Base-by-base conservation (phyloP, 2,113 vertebrate genomes). In the Mirounga angustirostris region DNA sequence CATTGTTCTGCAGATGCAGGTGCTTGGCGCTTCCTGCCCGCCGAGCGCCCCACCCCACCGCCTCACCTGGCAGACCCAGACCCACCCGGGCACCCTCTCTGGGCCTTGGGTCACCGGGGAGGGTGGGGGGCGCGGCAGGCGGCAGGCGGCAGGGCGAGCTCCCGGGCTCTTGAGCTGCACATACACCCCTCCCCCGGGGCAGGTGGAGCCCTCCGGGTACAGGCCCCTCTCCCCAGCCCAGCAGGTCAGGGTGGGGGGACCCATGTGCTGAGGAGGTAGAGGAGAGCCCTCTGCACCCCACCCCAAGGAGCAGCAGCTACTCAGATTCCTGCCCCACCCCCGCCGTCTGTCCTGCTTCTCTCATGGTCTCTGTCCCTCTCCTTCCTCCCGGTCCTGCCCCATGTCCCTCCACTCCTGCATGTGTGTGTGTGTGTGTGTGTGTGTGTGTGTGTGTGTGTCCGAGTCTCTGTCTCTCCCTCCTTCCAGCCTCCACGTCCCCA, bases 11-110 rank as follows among this genome's bases (percentile, higher is more conserved):
- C 30, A 5, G 63, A 52, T 0, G 2, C 28, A 0, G 4, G n/a
- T 2, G 6, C n/a, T 16, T 4, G 0, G 5, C 0, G 33, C 24
- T 5, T 26, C 46, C 21, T 1, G 30, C 5, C 2, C 12, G 0
- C 40, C 0, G 4, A 21, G 26, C 40, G 14, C 19, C 12, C 3
- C 21, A 18, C 7, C 30, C 36, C 16, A 0, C 24, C 1, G 2
- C 36, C 21, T 73, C 69, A 69, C 30, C 8, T 19, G 19, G n/a
- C 24, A 18, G 33, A 69, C 10, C 36, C 21, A 13, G 69, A 18
- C 59, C 18, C 82, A 73, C 10, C 4, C 5, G 21, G 21, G 13
- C 59, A 19, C 67, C 22, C 24, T 24, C 33, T 40, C 33, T 56
- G 65, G 76, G 52, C n/a, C 24, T n/a, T 1, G 6, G 59, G 43